Conservation (phyloP, 2,888 invertebrate species). For the Eristalinus aeneus region DNA sequence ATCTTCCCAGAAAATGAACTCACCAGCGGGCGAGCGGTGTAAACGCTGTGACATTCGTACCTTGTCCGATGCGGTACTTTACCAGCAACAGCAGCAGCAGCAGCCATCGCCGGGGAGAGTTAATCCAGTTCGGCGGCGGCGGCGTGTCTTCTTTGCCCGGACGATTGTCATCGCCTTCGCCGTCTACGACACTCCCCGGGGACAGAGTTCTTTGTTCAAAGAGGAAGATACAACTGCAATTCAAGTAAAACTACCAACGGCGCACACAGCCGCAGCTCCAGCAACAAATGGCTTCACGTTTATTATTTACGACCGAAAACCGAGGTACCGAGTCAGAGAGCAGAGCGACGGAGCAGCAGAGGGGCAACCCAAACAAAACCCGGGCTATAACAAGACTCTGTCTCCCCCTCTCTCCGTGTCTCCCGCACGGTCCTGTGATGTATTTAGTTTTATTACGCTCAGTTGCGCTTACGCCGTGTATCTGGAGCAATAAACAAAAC, state of each 20-base stretch:
- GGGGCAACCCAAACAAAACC: background rate
- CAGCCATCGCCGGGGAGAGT: background rate
- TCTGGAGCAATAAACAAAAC: slow-evolving; percentile 71
- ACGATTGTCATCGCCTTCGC: slow-evolving; percentile 59
- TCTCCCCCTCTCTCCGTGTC: no score
- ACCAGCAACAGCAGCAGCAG: slow-evolving; percentile 11
- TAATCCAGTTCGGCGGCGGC: slow-evolving; percentile 51
- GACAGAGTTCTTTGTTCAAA: slow-evolving; percentile 54
- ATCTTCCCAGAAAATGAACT: slow-evolving; percentile 47
- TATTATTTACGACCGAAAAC: slow-evolving; percentile 69
- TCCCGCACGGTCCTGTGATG: slow-evolving; percentile 51
- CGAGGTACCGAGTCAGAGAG: background rate
- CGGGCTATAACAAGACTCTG: background rate
- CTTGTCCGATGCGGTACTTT: slow-evolving; percentile 49
- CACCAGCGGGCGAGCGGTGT: slow-evolving; percentile 27
- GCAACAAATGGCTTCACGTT: slow-evolving; percentile 68
- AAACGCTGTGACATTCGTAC: slow-evolving; percentile 66
- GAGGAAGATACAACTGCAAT: slow-evolving; percentile 49
- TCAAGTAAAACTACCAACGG: slow-evolving; percentile 12
- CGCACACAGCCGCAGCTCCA: background rate
- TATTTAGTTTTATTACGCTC: slow-evolving; percentile 69
- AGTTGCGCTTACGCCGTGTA: slow-evolving; percentile 67
- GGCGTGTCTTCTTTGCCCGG: slow-evolving; percentile 41
- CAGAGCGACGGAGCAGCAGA: background rate
- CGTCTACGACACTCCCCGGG: slow-evolving; percentile 31